Percentiles rank a stretch among this genome's conserved stretches.
These are phyloP conservation scores for Yasuhikotakia modesta DNA, from an alignment of 2,797 vertebrate genomes.

Conservation along the genomic window DNA sequence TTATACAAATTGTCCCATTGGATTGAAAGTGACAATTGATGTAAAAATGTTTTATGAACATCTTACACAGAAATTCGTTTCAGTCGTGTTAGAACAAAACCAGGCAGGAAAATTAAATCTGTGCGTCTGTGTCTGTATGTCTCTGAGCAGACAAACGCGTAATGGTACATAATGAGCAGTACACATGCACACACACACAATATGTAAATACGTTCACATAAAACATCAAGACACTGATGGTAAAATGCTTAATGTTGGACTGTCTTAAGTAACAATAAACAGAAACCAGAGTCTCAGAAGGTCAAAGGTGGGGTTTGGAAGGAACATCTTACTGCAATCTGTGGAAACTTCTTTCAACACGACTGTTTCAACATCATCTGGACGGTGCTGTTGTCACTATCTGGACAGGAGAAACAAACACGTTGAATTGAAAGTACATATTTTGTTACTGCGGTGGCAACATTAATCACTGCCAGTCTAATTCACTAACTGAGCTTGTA, in stretches of 20 bases:
- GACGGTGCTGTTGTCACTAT: neutral
- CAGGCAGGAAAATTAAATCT: neutral
- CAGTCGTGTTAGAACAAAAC: neutral
- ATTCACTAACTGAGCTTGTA: neutral
- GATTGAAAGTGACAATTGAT: neutral
- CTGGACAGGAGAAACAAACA: neutral
- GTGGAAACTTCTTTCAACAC: conserved; percentile 18
- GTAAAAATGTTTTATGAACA: neutral
- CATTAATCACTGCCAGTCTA: neutral
- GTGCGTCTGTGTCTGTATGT: neutral
- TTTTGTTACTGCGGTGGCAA: neutral
- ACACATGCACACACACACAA: too few species aligned
- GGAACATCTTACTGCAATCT: neutral
- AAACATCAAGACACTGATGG: neutral
- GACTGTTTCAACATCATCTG: neutral
- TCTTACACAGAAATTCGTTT: neutral
- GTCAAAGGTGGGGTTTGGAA: neutral
- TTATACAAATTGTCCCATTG: neutral
- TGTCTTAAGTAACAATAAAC: neutral
- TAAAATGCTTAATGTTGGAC: neutral
- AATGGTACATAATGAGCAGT: too few species aligned
- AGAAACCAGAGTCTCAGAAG: neutral
- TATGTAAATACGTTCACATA: neutral
- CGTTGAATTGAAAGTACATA: neutral
- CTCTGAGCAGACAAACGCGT: neutral